Base-by-base conservation (phyloP, 2,888 invertebrate genomes). In the Drosophila borealis region DNA sequence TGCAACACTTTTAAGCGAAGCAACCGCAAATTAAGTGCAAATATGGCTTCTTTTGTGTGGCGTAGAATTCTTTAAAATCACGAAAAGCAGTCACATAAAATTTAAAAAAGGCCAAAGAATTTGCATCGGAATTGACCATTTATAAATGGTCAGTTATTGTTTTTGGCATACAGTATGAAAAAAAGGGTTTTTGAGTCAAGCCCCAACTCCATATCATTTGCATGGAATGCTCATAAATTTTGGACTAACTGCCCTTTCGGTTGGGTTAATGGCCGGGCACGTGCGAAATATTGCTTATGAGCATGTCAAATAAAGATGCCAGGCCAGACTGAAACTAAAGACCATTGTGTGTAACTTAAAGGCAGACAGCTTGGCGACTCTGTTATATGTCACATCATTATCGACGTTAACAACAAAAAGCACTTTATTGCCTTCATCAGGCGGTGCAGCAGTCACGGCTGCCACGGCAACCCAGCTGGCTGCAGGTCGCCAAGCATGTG, bases 371-470 rank as follows among this genome's bases (percentile, higher is more conserved):
- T 4, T 9, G 17, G 13, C 19, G n/a, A 21, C 13, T 17, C 3
- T 42, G 37, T 64, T 55, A 21, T 63, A 62, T 63, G 77, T 72
- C 81, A 74, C 86, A 83, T 83, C 86, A 86, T 83, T 86, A 83
- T 83, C 73, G 81, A 73, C 86, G 70, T 83, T 73, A 77, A 83
- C 83, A 83, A 83, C 83, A 83, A 70, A 83, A 76, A 77, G 76
- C 86, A 80, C 83, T 86, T 86, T 81, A 83, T 81, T 84, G 85
- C 77, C 81, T 46, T 84, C 82, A 80, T 84, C 85, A 84, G 63
- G 65, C 50, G 60, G 55, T 53, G 72, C 56, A 45, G 49, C 50
- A 46, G 44, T 25, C 37, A 51, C 19, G 60, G 44, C 36, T 62
- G 60, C 39, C 49, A 50, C 19, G 51, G 49, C 39, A 74, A 39